Evolutionary conservation across 35 echinoderm and acorn worm genomes (phyloP).

Genomic region (Ptychodera flava): DNA sequence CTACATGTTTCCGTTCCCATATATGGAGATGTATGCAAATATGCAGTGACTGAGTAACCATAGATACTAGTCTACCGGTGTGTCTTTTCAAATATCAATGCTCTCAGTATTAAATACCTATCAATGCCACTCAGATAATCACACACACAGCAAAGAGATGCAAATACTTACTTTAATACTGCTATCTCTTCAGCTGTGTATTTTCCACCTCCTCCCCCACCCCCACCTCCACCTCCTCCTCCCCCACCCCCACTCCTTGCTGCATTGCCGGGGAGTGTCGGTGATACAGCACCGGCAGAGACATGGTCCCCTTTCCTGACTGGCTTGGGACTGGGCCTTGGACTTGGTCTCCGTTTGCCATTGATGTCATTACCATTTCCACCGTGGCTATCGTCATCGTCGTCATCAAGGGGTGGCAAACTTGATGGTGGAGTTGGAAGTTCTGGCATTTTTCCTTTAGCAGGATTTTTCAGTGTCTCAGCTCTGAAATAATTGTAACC

Average conservation of each 20-base stretch:
- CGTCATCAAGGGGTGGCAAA: constrained; percentile 26
- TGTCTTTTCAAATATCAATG: too few relatives aligned
- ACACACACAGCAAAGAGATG: too few relatives aligned
- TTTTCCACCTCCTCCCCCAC: constrained; percentile 60
- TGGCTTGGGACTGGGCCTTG: neutral
- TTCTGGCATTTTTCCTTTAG: constrained; percentile 23
- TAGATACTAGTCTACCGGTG: too few relatives aligned
- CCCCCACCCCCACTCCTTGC: constrained; percentile 49
- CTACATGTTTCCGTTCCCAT: too few relatives aligned
- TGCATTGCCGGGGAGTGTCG: constrained; percentile 5
- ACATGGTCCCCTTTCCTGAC: constrained; percentile 9
- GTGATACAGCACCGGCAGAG: neutral
- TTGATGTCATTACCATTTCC: neutral
- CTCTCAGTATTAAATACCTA: too few relatives aligned
- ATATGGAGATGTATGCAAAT: too few relatives aligned
- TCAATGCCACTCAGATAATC: too few relatives aligned
- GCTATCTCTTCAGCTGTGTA: constrained; percentile 83
- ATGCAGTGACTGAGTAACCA: too few relatives aligned
- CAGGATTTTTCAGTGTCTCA: constrained; percentile 63
- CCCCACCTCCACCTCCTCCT: constrained; percentile 24
- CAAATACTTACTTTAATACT: constrained; percentile 73
- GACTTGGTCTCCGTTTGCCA: too few relatives aligned
- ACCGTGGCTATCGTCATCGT: constrained; percentile 8
- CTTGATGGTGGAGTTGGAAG: constrained; percentile 81
- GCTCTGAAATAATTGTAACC: constrained; percentile 47